These are phyloP conservation scores for Dromius quadrimaculatus DNA, from an alignment of 2,888 invertebrate genomes.

Conservation along the genomic window DNA sequence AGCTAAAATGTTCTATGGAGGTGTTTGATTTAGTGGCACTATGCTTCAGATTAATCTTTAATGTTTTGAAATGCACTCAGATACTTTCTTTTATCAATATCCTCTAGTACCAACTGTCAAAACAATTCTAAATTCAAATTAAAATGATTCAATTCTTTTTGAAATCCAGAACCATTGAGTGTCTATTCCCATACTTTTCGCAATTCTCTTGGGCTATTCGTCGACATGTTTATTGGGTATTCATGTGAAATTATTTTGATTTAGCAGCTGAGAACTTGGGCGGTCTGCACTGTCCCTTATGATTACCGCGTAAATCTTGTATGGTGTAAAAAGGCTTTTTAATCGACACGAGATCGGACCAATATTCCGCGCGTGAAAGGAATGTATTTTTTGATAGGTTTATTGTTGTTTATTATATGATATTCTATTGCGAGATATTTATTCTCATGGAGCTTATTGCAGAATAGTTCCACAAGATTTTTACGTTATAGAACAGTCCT, in stretches of 20 bases:
- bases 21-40: not conserved
- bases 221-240: conserved; percentile 38
- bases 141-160: too few relatives aligned
- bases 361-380: conserved; percentile 18
- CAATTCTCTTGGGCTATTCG: conserved; percentile 40
- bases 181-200: too few relatives aligned
- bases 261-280: conserved; percentile 43
- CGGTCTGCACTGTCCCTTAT: conserved; percentile 36
- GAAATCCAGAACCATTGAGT: too few relatives aligned
- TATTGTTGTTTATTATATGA: conserved; percentile 29
- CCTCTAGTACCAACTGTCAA: too few relatives aligned
- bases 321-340: conserved; percentile 26
- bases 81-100: too few relatives aligned
- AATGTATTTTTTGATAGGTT: conserved; percentile 14
- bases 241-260: conserved; percentile 45
- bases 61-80: conserved; percentile 1
- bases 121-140: too few relatives aligned
- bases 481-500: too few relatives aligned
- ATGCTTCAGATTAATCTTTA: not conserved
- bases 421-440: too few relatives aligned
- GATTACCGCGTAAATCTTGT: conserved; percentile 25
- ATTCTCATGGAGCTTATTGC: too few relatives aligned
- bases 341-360: conserved; percentile 19
- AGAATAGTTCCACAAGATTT: too few relatives aligned
- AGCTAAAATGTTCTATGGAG: not conserved